Evolutionary conservation across 2,888 invertebrate genomes (phyloP).

Genomic region (Phorcus lineatus): DNA sequence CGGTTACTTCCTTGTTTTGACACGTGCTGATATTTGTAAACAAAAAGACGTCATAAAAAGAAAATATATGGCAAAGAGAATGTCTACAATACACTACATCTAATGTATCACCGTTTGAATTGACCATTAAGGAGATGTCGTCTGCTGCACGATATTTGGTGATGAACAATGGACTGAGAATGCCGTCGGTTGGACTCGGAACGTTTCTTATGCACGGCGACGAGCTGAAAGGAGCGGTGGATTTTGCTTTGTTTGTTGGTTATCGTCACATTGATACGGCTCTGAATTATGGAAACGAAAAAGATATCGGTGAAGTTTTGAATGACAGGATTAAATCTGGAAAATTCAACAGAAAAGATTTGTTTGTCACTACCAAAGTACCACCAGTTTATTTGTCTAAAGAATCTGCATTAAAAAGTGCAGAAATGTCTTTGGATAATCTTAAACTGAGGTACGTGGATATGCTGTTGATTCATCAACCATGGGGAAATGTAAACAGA

Average conservation of each 20-base stretch:
- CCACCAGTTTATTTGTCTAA: slow-evolving; percentile 45
- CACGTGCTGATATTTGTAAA: background rate
- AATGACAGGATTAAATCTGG: slow-evolving; percentile 45
- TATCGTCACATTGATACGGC: slow-evolving; percentile 65
- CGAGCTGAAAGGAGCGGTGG: slow-evolving; percentile 46
- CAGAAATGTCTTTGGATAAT: slow-evolving; percentile 55
- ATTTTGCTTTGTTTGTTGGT: slow-evolving; percentile 54
- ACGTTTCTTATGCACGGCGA: slow-evolving; percentile 52
- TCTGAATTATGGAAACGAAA: slow-evolving; percentile 55
- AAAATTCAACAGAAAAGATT: slow-evolving; percentile 49
- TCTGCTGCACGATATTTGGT: background rate
- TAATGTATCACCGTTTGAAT: background rate
- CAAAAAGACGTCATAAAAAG: background rate
- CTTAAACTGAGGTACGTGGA: slow-evolving; percentile 58
- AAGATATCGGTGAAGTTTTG: slow-evolving; percentile 56
- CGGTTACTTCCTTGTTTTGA: background rate
- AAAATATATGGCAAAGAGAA: background rate
- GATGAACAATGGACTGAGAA: slow-evolving; percentile 37
- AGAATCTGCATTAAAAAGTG: slow-evolving; percentile 42
- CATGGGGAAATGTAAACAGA: slow-evolving; percentile 57
- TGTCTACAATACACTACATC: background rate
- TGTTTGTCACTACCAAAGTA: slow-evolving; percentile 63
- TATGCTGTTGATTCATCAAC: slow-evolving; percentile 62
- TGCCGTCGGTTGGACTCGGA: slow-evolving; percentile 57
- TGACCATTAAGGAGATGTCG: background rate